A percentile compares a stretch with the other conserved stretches of the same genome.
Conservation (phyloP, 2,888 invertebrate genomes). For the Rhagium mordax region DNA sequence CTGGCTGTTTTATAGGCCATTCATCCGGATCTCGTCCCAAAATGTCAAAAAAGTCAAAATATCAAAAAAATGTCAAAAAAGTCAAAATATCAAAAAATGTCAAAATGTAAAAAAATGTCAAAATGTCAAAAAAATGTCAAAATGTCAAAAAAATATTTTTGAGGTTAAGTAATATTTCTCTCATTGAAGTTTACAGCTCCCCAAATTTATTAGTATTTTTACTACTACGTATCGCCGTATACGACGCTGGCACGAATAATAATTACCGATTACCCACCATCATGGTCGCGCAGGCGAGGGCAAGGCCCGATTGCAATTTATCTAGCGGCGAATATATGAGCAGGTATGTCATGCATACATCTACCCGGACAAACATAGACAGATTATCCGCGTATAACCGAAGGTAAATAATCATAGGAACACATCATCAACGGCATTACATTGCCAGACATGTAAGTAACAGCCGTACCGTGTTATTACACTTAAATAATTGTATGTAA, state of each 20-base stretch:
- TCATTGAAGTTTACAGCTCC: too few relatives aligned
- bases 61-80: too few relatives aligned
- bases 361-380: slow-evolving; percentile 44
- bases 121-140: too few relatives aligned
- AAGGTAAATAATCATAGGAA: slow-evolving; percentile 40
- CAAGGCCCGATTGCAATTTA: slow-evolving; percentile 17
- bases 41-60: too few relatives aligned
- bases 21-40: too few relatives aligned
- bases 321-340: slow-evolving; percentile 33
- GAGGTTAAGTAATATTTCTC: too few relatives aligned
- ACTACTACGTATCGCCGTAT: neutral
- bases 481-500: slow-evolving; percentile 26
- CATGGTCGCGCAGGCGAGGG: neutral
- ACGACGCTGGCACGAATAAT: slow-evolving; percentile 1
- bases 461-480: slow-evolving; percentile 29
- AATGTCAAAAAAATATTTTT: too few relatives aligned
- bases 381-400: slow-evolving; percentile 42
- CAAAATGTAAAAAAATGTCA: too few relatives aligned
- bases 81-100: too few relatives aligned
- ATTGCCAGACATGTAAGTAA: slow-evolving; percentile 32
- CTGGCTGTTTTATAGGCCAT: too few relatives aligned
- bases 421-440: slow-evolving; percentile 22
- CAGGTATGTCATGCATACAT: slow-evolving; percentile 38
- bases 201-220: too few relatives aligned
- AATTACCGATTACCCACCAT: slow-evolving; percentile 8